Base-by-base conservation (phyloP, 2,113 vertebrate species). In the Periophthalmus modestus region DNA sequence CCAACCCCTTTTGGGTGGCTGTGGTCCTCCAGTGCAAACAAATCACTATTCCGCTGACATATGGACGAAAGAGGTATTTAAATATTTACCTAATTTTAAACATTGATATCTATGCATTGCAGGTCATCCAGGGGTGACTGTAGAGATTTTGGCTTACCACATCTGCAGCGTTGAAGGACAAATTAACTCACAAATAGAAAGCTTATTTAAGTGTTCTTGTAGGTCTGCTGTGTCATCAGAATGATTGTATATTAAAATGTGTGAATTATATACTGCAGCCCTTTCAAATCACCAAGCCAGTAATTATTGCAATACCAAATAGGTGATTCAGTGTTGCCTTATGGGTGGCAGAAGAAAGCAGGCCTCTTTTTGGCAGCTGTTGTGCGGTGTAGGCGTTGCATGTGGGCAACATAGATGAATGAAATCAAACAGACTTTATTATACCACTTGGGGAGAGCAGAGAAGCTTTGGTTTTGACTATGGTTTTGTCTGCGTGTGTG, bases 371-470 rank as follows among this genome's bases (percentile, higher is more conserved):
- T 80, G 71, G 78, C 46, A 69, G 43, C 55, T 55, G 63, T 69
- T 74, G 48, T 77, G 72, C 23, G 5, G 50, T 59, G 71, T 63
- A 10, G 58, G 55, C 23, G 28, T 61, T 68, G 72, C 36, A 19
- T 78, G 66, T 59, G 68, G 39, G 15, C 57, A 66, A 74, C 66
- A 59, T 46, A 67, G 57, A 80, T 83, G 79, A 85, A 84, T 81
- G 50, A 61, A 86, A 74, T 80, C 65, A 75, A 72, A 73, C 78
- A 46, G 13, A 82, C 57, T 73, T 81, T 73, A 78, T 77, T 78
- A 81, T 39, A 79, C 65, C 61, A 46, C 24, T 66, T 55, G 70
- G 68, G 66, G 69, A 52, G 59, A 59, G 57, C 57, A 28, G 69
- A 67, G 55, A 77, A 43, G 78, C 55, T 73, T 75, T 75, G 66